These are phyloP conservation scores for Corythaixoides concolor DNA, from an alignment of 2,113 vertebrate species.

Conservation along the genomic window DNA sequence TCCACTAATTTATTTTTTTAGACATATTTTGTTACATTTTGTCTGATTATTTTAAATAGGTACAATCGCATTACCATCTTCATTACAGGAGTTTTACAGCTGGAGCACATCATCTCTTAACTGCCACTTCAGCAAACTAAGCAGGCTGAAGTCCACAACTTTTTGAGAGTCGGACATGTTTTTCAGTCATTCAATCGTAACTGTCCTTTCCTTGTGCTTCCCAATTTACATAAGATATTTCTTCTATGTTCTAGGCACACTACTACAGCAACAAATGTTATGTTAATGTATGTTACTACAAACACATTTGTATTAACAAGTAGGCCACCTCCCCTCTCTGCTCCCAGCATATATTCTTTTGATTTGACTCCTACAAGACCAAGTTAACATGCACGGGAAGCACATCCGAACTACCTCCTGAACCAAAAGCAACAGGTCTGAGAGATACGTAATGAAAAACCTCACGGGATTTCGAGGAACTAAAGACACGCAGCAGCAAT, in stretches of 20 bases:
- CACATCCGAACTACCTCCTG: background rate
- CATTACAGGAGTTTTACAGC: background rate
- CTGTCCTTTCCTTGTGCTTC: background rate
- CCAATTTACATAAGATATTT: background rate
- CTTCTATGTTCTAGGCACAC: background rate
- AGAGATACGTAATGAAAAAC: rapidly evolving
- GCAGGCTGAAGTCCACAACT: background rate
- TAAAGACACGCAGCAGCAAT: background rate
- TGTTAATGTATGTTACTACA: no score
- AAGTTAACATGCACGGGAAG: background rate
- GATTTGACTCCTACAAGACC: background rate
- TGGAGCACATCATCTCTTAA: background rate
- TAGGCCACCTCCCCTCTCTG: background rate
- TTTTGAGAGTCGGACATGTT: rapidly evolving
- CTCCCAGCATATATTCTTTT: background rate
- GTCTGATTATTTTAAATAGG: background rate
- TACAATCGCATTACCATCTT: background rate
- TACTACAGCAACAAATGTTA: background rate
- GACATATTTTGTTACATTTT: background rate
- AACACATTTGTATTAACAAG: background rate
- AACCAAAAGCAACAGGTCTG: background rate
- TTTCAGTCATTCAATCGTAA: background rate
- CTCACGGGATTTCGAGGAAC: background rate
- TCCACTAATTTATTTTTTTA: background rate
- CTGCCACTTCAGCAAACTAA: background rate